Base-by-base conservation (phyloP, 1,140 invertebrate species). In the Drosophila neocordata region DNA sequence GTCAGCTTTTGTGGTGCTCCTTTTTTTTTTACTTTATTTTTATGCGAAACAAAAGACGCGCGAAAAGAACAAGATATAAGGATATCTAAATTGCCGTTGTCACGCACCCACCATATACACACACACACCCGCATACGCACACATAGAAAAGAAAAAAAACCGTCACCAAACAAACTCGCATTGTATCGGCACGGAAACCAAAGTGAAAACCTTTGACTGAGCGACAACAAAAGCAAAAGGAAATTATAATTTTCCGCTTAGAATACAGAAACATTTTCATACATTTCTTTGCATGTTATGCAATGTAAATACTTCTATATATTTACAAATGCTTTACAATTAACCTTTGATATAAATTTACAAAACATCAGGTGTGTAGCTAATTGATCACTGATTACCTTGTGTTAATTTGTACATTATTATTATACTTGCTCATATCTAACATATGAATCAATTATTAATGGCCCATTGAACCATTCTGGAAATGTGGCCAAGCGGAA, bases 241-340 rank as follows among this genome's bases (percentile, higher is more conserved):
- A 88, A 82, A 88, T 87, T 60, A 87, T 87, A 82, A 88, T 88
- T 87, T 87, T 87, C 79, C 82, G 78, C 82, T 72, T 63, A 77
- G 74, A 69, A 87, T 51, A 34, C 57, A 52, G 44, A 64, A 22
- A 41, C 63, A 51, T 63, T 62, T 34, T 15, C 38, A 51, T 56
- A 58, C 35, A 63, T 64, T 53, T 22, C 51, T 44, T 4, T 31
- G 7, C 6, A 31, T 31, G 4, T 31, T 31, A 31, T 6, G 27
- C 1, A 31, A 60, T 65, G 44, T 24, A n/a, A n/a, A n/a, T n/a
- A n/a, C n/a, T 34, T 34, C 20, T 57, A 8, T 18, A 56, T 65
- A 68, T 67, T 75, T 75, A 57, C 57, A 75, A 75, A 74, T 58
- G 72, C 64, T 75, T 55, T 57, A 74, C 71, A 74, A 75, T 68